Evolutionary conservation across 2,797 vertebrate species (phyloP).

Genomic region (Emys orbicularis): DNA sequence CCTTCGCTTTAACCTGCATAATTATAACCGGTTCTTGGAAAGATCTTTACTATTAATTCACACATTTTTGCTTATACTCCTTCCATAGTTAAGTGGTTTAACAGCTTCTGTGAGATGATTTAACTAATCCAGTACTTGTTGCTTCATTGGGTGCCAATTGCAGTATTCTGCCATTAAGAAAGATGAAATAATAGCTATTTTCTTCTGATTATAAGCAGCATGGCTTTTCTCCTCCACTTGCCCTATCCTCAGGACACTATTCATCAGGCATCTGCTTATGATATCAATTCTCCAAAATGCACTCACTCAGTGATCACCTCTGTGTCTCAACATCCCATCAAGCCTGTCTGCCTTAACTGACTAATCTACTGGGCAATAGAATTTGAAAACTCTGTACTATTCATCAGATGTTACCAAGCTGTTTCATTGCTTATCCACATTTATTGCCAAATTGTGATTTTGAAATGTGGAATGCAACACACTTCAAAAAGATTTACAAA

Average conservation of each 20-base stretch:
- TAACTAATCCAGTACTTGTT: neutral
- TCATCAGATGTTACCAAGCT: neutral
- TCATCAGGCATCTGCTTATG: constrained; percentile 12
- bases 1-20: neutral
- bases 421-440: neutral
- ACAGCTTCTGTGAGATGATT: constrained; percentile 15
- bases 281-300: constrained; percentile 2
- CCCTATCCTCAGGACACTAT: neutral
- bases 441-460: neutral
- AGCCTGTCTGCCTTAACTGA: neutral
- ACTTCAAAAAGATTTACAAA: neutral
- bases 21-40: neutral
- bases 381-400: neutral
- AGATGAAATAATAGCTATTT: neutral
- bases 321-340: neutral
- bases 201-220: neutral
- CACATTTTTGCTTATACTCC: neutral
- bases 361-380: neutral
- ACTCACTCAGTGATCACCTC: accelerated
- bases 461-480: neutral
- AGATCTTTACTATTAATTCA: neutral
- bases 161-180: constrained; percentile 9
- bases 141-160: neutral
- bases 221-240: neutral
- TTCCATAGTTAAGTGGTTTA: neutral